These are phyloP conservation scores for Phalanger gymnotis DNA, from an alignment of 2,797 vertebrate species.

Conservation along the genomic window DNA sequence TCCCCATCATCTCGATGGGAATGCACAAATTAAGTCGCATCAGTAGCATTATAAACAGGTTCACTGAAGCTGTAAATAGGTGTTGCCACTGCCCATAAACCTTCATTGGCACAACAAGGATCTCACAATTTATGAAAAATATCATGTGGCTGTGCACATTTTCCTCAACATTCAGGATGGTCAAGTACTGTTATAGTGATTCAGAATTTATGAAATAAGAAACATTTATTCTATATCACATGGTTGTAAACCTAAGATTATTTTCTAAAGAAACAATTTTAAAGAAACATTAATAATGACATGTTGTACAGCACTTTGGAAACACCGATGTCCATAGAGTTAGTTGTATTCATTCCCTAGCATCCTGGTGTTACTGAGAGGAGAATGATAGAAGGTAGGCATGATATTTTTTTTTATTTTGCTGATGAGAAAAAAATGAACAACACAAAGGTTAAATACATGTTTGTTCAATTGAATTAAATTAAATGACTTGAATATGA, in stretches of 20 bases:
- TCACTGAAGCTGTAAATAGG: conserved; percentile 78
- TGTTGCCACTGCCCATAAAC: conserved; percentile 73
- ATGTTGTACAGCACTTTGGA: neutral
- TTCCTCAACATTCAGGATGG: conserved; percentile 36
- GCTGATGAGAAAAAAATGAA: neutral
- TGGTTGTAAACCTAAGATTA: conserved; percentile 16
- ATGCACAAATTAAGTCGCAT: conserved; percentile 74
- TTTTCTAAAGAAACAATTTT: neutral
- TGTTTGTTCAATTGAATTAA: neutral
- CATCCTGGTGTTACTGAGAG: neutral
- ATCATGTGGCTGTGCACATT: conserved; percentile 40
- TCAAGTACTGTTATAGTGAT: conserved; percentile 60
- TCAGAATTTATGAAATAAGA: conserved; percentile 68
- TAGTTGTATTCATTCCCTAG: neutral
- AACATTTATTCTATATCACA: conserved; percentile 40
- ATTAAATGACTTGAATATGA: neutral
- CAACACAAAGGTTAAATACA: neutral
- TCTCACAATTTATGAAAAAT: conserved; percentile 67
- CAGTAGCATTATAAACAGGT: conserved; percentile 75
- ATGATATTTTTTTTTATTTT: neutral
- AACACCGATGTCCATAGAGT: neutral
- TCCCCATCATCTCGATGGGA: conserved; percentile 66
- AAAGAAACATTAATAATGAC: conserved; percentile 9
- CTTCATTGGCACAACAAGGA: conserved; percentile 75
- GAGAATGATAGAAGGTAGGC: neutral